These are phyloP conservation scores for Petrocephalus sullivani DNA, from an alignment of 2,797 vertebrate genomes.

Conservation along the genomic window DNA sequence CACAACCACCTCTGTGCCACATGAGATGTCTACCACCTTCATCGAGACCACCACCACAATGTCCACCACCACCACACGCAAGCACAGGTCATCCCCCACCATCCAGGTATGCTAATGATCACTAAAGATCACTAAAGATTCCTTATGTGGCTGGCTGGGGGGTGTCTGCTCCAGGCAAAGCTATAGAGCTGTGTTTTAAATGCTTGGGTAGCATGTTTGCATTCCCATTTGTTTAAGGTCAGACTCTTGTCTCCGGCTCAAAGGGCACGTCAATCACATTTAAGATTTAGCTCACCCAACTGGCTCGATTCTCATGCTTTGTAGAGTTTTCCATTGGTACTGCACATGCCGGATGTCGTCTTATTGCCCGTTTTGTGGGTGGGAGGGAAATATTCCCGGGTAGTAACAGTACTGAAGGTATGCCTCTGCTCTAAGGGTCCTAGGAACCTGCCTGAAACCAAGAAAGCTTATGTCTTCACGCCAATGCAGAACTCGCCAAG, in stretches of 20 bases:
- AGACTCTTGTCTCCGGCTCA: not conserved
- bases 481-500: not conserved
- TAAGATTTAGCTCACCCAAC: conserved; percentile 1
- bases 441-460: not conserved
- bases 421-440: not conserved
- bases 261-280: conserved; percentile 6
- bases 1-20: conserved; percentile 80
- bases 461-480: not conserved
- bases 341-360: not conserved
- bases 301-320: not conserved
- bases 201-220: conserved; percentile 15
- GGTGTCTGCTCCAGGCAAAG: conserved; percentile 22
- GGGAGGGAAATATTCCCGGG: not conserved
- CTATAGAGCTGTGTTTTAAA: not conserved
- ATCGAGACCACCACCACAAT: conserved; percentile 96
- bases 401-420: not conserved
- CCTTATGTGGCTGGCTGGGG: not conserved
- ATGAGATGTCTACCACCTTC: conserved; percentile 90
- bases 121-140: not conserved
- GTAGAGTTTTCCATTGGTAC: not conserved
- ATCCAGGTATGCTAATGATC: conserved; percentile 70
- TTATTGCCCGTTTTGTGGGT: not conserved
- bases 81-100: conserved; percentile 86
- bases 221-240: conserved; percentile 24
- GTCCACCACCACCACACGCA: conserved; percentile 92